Evolutionary conservation across 2,797 vertebrate genomes (phyloP), one percentile per base, ranked within the genome.

Genomic region (Centropyge bicolor): DNA sequence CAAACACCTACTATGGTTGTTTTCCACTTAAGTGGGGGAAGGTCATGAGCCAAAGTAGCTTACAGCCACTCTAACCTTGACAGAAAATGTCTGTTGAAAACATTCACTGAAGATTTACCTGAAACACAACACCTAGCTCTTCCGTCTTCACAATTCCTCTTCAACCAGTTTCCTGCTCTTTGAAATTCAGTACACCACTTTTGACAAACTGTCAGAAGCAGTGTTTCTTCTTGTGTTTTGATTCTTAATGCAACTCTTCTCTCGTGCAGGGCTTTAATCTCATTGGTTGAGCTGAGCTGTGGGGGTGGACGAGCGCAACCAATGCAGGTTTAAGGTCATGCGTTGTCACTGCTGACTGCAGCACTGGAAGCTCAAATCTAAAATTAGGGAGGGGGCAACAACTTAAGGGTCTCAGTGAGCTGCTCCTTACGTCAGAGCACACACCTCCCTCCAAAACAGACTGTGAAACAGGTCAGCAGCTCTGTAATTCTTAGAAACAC

Each of bases 271-370:
- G n/a, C 81, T 73, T 8, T 65, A 54, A 67, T 84, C 48, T 48
- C 16, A 93, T 92, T 93, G 93, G 92, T 22, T 74, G 75, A 85
- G 74, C 66, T 54, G 19, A 19, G 51, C 51, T 17, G 17, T 45
- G 61, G 57, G 63, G 45, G 67, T 24, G 60, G 70, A 27, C 57
- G 52, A 7, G 70, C 56, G 49, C 20, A 52, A 79, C 91, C 84
- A 91, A 82, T 92, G 74, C 43, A 76, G 46, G 75, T 81, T 85
- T 79, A 78, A 75, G 49, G 82, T 89, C 88, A 91, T 70, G 84
- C 84, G 85, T 41, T 78, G 76, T 60, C 60, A 65, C 74, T 67
- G 66, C 57, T 86, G 71, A 82, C 70, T 41, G 56, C n/a, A 6
- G 3, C 48, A 45, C 45, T 75, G 49, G 38, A 76, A 74, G 48